A percentile compares a stretch with the other conserved stretches of the same genome.
Conservation (phyloP, 2,888 invertebrate species). For the Apoda limacodes region DNA sequence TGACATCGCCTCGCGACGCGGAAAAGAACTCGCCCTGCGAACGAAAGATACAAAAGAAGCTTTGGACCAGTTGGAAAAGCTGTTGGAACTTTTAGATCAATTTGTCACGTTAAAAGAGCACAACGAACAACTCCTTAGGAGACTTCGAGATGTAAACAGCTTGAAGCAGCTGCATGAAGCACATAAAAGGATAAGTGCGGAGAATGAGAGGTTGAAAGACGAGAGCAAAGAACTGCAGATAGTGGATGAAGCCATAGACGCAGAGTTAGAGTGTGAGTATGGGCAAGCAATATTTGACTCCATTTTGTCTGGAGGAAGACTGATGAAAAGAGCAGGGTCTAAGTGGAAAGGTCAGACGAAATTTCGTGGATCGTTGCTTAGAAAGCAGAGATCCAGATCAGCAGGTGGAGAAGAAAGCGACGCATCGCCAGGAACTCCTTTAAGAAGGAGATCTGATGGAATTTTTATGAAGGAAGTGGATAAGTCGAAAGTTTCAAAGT, state of each 20-base stretch:
- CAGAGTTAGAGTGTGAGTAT: slow-evolving; percentile 72
- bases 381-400: slow-evolving; percentile 76
- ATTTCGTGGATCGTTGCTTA: slow-evolving; percentile 61
- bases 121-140: slow-evolving; percentile 75
- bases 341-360: slow-evolving; percentile 59
- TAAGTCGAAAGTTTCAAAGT: slow-evolving; percentile 81
- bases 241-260: slow-evolving; percentile 61
- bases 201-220: slow-evolving; percentile 44
- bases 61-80: slow-evolving; percentile 83
- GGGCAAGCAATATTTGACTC: slow-evolving; percentile 74
- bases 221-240: slow-evolving; percentile 47
- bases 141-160: slow-evolving; percentile 79
- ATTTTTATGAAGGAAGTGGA: slow-evolving; percentile 55
- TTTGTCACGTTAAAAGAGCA: slow-evolving; percentile 78
- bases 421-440: slow-evolving; percentile 40
- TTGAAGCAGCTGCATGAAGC: slow-evolving; percentile 74
- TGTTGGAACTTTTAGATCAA: slow-evolving; percentile 82
- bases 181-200: slow-evolving; percentile 59
- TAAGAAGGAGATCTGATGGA: slow-evolving; percentile 51
- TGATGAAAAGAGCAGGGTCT: slow-evolving; percentile 59
- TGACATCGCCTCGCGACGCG: slow-evolving; percentile 61
- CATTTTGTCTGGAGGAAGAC: slow-evolving; percentile 68
- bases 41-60: slow-evolving; percentile 73
- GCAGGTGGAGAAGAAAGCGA: slow-evolving; percentile 74
- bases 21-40: slow-evolving; percentile 65